A percentile compares a stretch with the other conserved stretches of the same genome.
Evolutionary conservation across 2,888 invertebrate genomes (phyloP).

Genomic region (Enchytraeus crypticus): DNA sequence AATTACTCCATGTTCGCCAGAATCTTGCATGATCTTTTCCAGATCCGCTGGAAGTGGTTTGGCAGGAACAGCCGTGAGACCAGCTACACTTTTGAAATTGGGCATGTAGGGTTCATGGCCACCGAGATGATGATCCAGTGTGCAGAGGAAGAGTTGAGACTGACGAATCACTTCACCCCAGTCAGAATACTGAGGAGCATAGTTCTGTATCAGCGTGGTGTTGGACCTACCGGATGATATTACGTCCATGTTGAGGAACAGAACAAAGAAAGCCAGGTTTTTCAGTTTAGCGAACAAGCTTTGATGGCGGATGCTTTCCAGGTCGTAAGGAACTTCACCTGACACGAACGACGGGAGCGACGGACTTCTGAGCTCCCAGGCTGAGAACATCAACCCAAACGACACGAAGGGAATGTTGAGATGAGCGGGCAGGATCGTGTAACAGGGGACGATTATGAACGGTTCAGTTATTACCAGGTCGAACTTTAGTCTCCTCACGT

Average conservation of each 20-base stretch:
- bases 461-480: slow-evolving; percentile 5
- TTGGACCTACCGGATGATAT: too few relatives aligned
- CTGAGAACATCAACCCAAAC: not conserved
- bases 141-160: slow-evolving; percentile 24
- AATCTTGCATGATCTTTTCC: not conserved
- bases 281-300: too few relatives aligned
- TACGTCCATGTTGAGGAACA: too few relatives aligned
- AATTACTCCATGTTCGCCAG: slow-evolving; percentile 5
- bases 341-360: slow-evolving; percentile 6
- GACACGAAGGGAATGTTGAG: slow-evolving; percentile 5
- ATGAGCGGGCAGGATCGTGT: not conserved
- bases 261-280: too few relatives aligned
- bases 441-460: not conserved
- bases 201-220: not conserved
- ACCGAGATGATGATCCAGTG: slow-evolving; percentile 25
- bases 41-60: slow-evolving; percentile 8
- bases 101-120: slow-evolving; percentile 24
- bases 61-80: slow-evolving; percentile 18
- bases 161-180: slow-evolving; percentile 4
- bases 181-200: not conserved
- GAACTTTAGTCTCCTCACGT: not conserved
- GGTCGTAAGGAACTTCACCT: too few relatives aligned
- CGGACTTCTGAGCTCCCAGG: slow-evolving; percentile 9
- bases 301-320: too few relatives aligned
- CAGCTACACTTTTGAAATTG: slow-evolving; percentile 25